Evolutionary conservation across 2,888 invertebrate genomes (phyloP).

Genomic region (Carterocephalus palaemon): DNA sequence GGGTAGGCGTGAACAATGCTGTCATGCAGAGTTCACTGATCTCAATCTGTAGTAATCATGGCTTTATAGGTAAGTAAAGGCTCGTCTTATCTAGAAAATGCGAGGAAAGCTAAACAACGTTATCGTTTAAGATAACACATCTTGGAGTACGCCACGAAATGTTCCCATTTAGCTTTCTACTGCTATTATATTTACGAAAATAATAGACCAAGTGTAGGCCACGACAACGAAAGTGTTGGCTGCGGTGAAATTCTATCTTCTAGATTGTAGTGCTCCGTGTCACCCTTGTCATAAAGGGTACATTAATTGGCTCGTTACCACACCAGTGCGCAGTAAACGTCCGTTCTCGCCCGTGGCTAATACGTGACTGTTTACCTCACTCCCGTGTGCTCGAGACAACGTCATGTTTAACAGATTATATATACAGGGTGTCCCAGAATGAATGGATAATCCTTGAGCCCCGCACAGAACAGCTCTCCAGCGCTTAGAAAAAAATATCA

Average conservation of each 20-base stretch:
- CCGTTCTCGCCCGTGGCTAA: too few relatives aligned
- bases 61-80: constrained; percentile 7
- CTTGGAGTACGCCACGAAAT: constrained; percentile 7
- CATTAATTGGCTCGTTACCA: neutral
- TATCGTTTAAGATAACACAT: constrained; percentile 17
- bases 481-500: too few relatives aligned
- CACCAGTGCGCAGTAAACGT: too few relatives aligned
- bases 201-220: constrained; percentile 2
- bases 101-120: constrained; percentile 18
- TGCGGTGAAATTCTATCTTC: neutral
- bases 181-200: constrained; percentile 10
- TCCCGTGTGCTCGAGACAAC: too few relatives aligned
- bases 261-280: too few relatives aligned
- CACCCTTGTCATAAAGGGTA: too few relatives aligned
- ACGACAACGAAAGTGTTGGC: constrained; percentile 1
- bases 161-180: constrained; percentile 13
- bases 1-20: constrained; percentile 51
- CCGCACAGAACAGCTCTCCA: too few relatives aligned
- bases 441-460: too few relatives aligned
- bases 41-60: constrained; percentile 12
- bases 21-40: constrained; percentile 32
- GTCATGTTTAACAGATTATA: too few relatives aligned
- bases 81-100: constrained; percentile 18
- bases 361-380: too few relatives aligned
- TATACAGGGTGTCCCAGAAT: too few relatives aligned